A percentile compares a stretch with the other conserved stretches of the same genome.
phyloP scores from a whole-genome alignment of 2,113 vertebrate species.

The cat (Felis catus) region F.catus_Fca126_mat1.0 CM031411.1:78435001-78435500 shows the following conservation, averaged over 20 bases:
- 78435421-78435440: neutral
- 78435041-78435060: too few species aligned
- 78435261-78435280: neutral
- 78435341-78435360: constrained; percentile 32
- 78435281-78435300: neutral
- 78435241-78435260: neutral
- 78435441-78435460: constrained; percentile 50
- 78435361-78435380: constrained; percentile 3
- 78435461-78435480: neutral
- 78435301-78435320: constrained; percentile 27
- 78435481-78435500: neutral
- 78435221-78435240: neutral
- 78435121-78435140: neutral
- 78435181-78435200: neutral
- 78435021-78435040: too few species aligned
- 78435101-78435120: neutral
- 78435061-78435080: too few species aligned
- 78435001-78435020: too few species aligned
- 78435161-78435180: neutral
- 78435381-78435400: neutral
- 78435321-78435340: neutral
- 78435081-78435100: neutral
- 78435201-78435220: neutral
- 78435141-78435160: neutral
- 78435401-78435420: constrained; percentile 10